These are phyloP conservation scores for Champsocephalus gunnari DNA, from an alignment of 2,797 vertebrate genomes.

Conservation along the genomic window DNA sequence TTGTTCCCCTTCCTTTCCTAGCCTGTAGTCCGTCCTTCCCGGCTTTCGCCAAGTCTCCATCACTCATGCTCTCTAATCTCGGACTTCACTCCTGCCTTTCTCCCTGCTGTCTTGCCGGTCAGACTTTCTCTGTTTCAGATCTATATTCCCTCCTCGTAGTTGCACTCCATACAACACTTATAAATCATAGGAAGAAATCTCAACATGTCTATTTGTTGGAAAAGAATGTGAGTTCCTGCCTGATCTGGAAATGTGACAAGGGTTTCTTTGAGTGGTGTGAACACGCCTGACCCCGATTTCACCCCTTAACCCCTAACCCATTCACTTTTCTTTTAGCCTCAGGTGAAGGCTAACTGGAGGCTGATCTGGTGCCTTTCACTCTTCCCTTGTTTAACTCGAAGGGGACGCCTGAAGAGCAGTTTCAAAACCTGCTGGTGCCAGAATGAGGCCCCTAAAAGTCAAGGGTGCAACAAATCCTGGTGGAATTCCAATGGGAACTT, in stretches of 20 bases:
- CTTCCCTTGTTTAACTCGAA: conserved; percentile 51
- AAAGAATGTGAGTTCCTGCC: conserved; percentile 24
- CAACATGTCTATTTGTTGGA: background rate
- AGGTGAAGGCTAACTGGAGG: conserved; percentile 58
- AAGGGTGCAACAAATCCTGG: conserved; percentile 38
- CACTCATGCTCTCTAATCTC: conserved; percentile 36
- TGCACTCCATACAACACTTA: background rate
- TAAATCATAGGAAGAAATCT: background rate
- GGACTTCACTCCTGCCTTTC: conserved; percentile 1
- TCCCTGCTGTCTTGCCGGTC: background rate
- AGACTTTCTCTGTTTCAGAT: conserved; percentile 12
- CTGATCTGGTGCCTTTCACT: conserved; percentile 57
- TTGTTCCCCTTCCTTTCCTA: background rate
- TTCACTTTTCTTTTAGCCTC: conserved; percentile 48
- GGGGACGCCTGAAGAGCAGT: conserved; percentile 42
- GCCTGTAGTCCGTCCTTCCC: background rate
- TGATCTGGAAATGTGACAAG: conserved; percentile 33
- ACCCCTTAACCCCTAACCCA: conserved; percentile 48
- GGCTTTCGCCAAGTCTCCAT: conserved; percentile 7
- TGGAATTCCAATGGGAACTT: conserved; percentile 51
- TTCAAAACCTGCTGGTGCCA: conserved; percentile 27
- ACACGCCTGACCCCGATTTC: conserved; percentile 56
- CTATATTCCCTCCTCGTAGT: background rate
- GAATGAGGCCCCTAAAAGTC: conserved; percentile 47
- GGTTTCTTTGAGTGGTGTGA: conserved; percentile 34